phyloP scores from a whole-genome alignment of 2,113 vertebrate genomes.

The Acanthisitta chloris region DNA sequence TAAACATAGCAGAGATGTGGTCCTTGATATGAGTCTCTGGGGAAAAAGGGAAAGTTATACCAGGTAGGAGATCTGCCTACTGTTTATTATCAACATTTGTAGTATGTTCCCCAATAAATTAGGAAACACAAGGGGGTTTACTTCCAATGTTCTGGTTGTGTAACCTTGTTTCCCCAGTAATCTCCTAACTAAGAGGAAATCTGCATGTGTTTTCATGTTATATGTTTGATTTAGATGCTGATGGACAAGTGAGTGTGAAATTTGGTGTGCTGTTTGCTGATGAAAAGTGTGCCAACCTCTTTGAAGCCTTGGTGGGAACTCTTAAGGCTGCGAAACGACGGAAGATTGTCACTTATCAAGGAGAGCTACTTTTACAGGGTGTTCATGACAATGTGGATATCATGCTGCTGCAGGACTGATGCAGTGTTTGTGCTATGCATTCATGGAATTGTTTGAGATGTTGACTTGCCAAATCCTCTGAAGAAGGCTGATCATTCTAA shows the following conservation, averaged over 20 bases:
- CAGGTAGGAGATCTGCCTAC: not conserved
- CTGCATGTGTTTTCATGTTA: not conserved
- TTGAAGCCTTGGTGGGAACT: constrained; percentile 95
- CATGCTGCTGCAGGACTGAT: constrained; percentile 81
- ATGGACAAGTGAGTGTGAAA: constrained; percentile 87
- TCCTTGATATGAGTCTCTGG: not conserved
- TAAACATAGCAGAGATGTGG: not conserved
- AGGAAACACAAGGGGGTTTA: not conserved
- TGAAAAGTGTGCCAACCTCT: constrained; percentile 94
- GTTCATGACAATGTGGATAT: constrained; percentile 93
- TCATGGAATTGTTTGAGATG: not conserved
- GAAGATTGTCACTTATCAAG: constrained; percentile 82
- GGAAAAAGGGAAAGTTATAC: not conserved
- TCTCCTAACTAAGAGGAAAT: not conserved
- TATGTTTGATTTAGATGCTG: constrained; percentile 76
- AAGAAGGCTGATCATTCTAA: constrained; percentile 27
- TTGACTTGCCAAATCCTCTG: constrained; percentile 31
- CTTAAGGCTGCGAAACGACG: constrained; percentile 90
- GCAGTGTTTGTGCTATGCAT: not conserved
- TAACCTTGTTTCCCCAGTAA: not conserved
- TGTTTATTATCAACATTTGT: not conserved
- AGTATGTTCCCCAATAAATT: not conserved
- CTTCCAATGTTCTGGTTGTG: rapidly evolving
- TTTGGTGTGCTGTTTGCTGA: constrained; percentile 94
- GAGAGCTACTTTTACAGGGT: constrained; percentile 92